Evolutionary conservation across 2,113 vertebrate species (phyloP).

Genomic region (Salvator merianae): DNA sequence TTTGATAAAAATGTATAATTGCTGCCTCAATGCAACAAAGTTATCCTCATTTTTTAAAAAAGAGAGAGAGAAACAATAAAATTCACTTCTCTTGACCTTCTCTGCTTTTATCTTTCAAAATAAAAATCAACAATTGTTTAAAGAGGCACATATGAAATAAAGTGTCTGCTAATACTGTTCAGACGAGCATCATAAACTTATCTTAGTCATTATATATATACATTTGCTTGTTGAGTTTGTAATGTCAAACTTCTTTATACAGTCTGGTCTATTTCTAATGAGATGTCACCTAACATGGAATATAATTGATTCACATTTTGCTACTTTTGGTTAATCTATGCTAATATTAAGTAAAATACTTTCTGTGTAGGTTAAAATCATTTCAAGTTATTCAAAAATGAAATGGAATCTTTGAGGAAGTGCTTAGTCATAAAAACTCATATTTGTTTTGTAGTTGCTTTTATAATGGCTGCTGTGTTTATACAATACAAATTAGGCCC

Average conservation of each 20-base stretch:
- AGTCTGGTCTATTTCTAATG: slow-evolving; percentile 31
- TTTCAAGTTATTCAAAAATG: slow-evolving; percentile 19
- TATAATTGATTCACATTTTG: slow-evolving; percentile 12
- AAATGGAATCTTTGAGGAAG: slow-evolving; percentile 4
- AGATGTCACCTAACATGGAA: background rate
- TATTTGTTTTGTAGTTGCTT: slow-evolving; percentile 9
- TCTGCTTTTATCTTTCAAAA: slow-evolving; percentile 4
- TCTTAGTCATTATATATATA: background rate
- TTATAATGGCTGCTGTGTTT: background rate
- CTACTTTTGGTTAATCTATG: slow-evolving; percentile 17
- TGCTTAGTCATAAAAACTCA: slow-evolving; percentile 10
- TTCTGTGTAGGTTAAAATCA: slow-evolving; percentile 22
- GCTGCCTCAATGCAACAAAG: background rate
- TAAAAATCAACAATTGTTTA: background rate
- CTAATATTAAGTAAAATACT: background rate
- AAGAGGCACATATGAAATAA: background rate
- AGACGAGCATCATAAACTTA: background rate
- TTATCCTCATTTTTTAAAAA: background rate
- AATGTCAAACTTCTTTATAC: background rate
- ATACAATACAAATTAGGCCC: slow-evolving; percentile 31
- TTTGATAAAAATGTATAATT: slow-evolving; percentile 4
- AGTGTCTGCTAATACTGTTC: background rate
- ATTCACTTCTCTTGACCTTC: background rate
- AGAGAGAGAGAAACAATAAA: background rate
- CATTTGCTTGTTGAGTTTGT: background rate